Base-by-base conservation (phyloP, 2,888 invertebrate genomes). In the Sinelater perroti region DNA sequence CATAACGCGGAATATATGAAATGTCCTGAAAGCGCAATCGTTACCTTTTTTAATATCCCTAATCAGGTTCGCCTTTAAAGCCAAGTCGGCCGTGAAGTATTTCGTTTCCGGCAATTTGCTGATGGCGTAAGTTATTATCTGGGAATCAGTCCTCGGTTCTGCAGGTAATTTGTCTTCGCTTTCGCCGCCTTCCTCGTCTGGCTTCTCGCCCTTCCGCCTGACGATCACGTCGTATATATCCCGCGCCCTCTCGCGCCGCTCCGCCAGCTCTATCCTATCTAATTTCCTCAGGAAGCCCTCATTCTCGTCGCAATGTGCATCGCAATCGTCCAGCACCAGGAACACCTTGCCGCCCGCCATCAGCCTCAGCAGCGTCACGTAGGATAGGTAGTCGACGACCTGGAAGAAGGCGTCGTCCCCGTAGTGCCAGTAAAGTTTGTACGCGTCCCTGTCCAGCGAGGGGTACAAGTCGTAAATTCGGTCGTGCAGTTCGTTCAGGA, bases 221-320 rank as follows among this genome's bases (percentile, higher is more conserved):
- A 61, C 59, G 53, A 55, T 68, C 11, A 71, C 66, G 33, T 71
- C 71, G 55, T 72, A 71, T 50, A 70, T 69, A 47, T 64, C 69
- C n/a, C 68, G 40, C 11, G 64, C 61, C 46, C 52, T 47, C 11
- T 62, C 66, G 28, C 53, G 61, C 51, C 56, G 40, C 17, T 59
- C 56, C 11, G 63, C 56, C 4, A 62, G 35, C 28, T 69, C 69
- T 5, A 60, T 51, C 5, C 55, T 18, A 52, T 72, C 69, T 18
- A 71, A 56, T 26, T 60, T 45, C 16, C 59, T 36, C 40, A 71
- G 50, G 44, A 62, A 68, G 5, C 35, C 28, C 13, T 57, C 56
- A 18, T 67, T 64, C 44, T 68, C 66, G 6, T 65, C 63, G 59
- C 70, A 67, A 21, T 58, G 36, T 10, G 60, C 56, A 13, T 65